Base-by-base conservation (phyloP, 2,113 vertebrate species). In the Macquaria australasica region DNA sequence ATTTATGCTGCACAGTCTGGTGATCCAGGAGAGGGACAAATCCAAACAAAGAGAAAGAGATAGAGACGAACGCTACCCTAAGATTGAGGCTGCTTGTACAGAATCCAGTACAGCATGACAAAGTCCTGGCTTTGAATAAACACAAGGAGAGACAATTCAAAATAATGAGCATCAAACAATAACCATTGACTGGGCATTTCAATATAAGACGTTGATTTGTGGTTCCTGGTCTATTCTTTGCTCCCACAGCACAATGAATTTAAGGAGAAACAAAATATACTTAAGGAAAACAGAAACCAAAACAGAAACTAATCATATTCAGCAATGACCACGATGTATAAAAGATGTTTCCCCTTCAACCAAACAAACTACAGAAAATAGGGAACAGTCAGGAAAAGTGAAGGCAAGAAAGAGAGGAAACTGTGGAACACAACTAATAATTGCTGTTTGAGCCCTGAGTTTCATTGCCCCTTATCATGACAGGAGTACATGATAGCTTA, bases 1-100 rank as follows among this genome's bases (percentile, higher is more conserved):
- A 91, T 91, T 91, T 87, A 88, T 90, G 89, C 85, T 85, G 83
- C 86, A 90, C 87, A 92, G 88, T 82, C 86, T 88, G 89, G 53
- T 80, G 63, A 90, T 87, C 79, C 75, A 88, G 73, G 75, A 88
- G 74, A 87, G 80, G 79, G 87, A 85, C 79, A 73, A 73, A 67
- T 31, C 74, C 84, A 88, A 83, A 91, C 59, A 85, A 85, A 91
- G 76, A 58, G 62, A 73, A 62, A 62, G 76, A 78, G 64, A 79
- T 4, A 74, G 77, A 85, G 86, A 82, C 67, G 25, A 83, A 62
- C 45, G 18, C 77, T 56, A 37, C 66, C 41, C 72, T 62, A 18
- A 87, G 72, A 90, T 72, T 15, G 56, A 72, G 50, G 53, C 76
- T 50, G 68, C 62, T 83, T 85, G 73, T 80, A 64, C 70, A 81